Percentiles rank a stretch among this genome's conserved stretches.
phyloP scores from a whole-genome alignment of 2,113 vertebrate genomes.

The Tetrax tetrax region DNA sequence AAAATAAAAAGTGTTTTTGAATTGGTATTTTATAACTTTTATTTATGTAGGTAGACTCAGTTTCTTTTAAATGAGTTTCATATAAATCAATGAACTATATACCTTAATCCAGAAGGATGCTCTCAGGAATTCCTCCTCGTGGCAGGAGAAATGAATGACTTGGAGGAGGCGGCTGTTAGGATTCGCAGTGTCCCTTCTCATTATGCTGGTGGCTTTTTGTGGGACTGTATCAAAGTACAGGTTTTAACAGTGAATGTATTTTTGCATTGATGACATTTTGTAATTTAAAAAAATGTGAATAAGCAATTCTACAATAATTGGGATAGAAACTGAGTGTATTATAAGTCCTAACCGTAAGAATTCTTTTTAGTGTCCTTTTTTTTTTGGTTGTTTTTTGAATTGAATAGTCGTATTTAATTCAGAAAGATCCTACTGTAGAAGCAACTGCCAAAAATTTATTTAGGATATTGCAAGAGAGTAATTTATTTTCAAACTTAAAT shows the following conservation, averaged over 20 bases:
- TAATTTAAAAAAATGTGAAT: background rate
- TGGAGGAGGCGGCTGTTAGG: background rate
- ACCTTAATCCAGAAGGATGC: background rate
- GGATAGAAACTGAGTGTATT: background rate
- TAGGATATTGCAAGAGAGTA: background rate
- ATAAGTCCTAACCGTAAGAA: background rate
- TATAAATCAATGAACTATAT: constrained; percentile 13
- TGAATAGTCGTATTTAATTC: background rate
- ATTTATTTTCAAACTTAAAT: background rate
- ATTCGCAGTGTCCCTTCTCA: background rate
- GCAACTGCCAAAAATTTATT: background rate
- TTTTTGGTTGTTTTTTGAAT: background rate
- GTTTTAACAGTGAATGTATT: background rate
- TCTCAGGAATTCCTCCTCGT: background rate
- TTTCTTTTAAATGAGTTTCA: constrained; percentile 15
- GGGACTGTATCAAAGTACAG: background rate
- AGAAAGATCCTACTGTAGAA: background rate
- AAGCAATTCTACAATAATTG: background rate
- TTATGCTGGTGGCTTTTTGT: background rate
- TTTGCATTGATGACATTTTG: background rate
- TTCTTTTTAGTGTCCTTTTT: background rate
- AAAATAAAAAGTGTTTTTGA: constrained; percentile 8
- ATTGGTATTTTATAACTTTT: constrained; percentile 10
- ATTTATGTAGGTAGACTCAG: constrained; percentile 14
- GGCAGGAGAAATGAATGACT: background rate